Percentiles rank a stretch among this genome's conserved stretches.
Conservation (phyloP, 2,113 vertebrate species). For the Rousettus leschenaultii region DNA sequence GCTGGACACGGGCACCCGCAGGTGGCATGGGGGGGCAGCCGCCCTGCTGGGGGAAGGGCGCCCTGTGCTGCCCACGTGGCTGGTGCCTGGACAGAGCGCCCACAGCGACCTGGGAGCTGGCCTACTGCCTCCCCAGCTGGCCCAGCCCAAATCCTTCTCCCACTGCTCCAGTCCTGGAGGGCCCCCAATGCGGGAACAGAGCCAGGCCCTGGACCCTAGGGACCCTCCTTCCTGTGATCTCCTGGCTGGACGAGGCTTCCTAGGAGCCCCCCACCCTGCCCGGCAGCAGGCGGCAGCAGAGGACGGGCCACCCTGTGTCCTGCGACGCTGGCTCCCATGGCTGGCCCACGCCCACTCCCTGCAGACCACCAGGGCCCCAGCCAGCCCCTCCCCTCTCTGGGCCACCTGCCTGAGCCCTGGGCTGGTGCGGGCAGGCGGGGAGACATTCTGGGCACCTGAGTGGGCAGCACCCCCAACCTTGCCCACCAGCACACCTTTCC, state of each 20-base stretch:
- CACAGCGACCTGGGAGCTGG: too few relatives aligned
- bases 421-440: not conserved
- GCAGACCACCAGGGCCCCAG: not conserved
- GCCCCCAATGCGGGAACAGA: not conserved
- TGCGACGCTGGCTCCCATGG: not conserved
- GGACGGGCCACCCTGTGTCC: not conserved
- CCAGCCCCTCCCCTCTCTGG: not conserved
- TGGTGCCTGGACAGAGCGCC: not conserved
- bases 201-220: not conserved
- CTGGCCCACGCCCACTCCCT: accelerated
- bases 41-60: not conserved
- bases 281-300: not conserved
- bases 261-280: accelerated
- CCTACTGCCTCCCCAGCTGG: not conserved
- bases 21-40: not conserved
- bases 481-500: not conserved
- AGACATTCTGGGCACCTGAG: not conserved
- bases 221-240: not conserved
- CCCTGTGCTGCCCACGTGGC: not conserved
- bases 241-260: not conserved
- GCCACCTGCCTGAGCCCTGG: not conserved
- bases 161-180: not conserved
- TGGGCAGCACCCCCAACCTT: too few relatives aligned
- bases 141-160: not conserved
- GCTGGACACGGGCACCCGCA: too few relatives aligned